Conservation (phyloP, 1,140 invertebrate genomes). For the Doryteuthis pealeii region DNA sequence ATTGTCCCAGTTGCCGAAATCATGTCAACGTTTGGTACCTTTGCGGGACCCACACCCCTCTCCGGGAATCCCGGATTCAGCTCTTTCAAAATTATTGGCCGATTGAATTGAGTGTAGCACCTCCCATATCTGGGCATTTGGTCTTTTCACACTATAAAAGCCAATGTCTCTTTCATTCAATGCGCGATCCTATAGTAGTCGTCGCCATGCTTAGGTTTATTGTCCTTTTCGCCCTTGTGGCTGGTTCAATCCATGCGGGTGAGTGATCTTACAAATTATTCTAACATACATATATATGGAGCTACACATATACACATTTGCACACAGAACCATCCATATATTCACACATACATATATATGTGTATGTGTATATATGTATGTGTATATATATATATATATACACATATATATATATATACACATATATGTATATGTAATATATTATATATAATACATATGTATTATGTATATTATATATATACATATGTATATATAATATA, state of each 20-base stretch:
- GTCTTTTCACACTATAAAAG: not conserved
- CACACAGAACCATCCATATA: slow-evolving; percentile 14
- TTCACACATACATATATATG: slow-evolving; percentile 10
- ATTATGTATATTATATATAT: too few relatives aligned
- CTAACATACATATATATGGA: not conserved
- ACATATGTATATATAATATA: slow-evolving; percentile 7
- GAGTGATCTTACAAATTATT: not conserved
- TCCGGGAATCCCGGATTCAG: too few relatives aligned
- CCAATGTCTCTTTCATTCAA: not conserved
- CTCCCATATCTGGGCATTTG: not conserved
- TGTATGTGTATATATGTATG: not conserved
- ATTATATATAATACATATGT: too few relatives aligned
- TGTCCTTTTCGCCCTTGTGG: not conserved
- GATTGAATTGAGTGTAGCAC: too few relatives aligned
- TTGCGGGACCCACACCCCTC: too few relatives aligned
- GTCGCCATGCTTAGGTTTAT: not conserved
- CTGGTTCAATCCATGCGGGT: not conserved
- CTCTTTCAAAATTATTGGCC: too few relatives aligned
- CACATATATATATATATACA: not conserved
- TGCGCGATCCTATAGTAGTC: not conserved
- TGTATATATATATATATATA: not conserved
- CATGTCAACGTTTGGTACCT: too few relatives aligned
- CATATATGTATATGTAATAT: too few relatives aligned
- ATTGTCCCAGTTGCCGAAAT: too few relatives aligned
- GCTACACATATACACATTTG: slow-evolving; percentile 11